Percentiles rank a stretch among this genome's conserved stretches.
Conservation (phyloP, 2,113 vertebrate genomes). For the Mionectes macconnelli region DNA sequence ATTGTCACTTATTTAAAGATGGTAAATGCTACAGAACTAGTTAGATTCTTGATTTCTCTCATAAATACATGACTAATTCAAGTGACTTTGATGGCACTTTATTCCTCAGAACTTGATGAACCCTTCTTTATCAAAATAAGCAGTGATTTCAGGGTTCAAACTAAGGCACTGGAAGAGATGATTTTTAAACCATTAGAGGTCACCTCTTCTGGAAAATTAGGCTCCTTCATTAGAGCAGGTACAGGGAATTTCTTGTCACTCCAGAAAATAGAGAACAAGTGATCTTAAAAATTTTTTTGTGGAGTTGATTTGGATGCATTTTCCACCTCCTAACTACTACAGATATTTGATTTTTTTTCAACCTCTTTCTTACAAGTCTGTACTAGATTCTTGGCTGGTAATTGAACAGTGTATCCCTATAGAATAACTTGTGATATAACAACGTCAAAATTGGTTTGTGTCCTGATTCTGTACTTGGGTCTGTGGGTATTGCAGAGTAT, state of each 20-base stretch:
- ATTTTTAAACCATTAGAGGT: background rate
- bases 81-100: background rate
- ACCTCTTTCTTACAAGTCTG: background rate
- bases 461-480: background rate
- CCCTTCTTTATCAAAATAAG: background rate
- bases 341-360: background rate
- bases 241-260: background rate
- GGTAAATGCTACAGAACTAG: constrained; percentile 1
- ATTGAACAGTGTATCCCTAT: background rate
- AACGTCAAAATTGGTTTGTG: background rate
- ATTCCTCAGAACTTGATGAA: background rate
- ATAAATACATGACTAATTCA: background rate
- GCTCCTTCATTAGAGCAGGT: background rate
- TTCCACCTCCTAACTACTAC: background rate
- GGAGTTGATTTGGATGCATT: background rate
- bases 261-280: background rate
- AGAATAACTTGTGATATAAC: background rate
- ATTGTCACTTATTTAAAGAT: background rate
- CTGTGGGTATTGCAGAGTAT: background rate
- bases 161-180: background rate
- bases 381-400: background rate
- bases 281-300: background rate
- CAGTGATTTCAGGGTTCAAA: background rate
- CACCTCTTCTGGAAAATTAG: background rate
- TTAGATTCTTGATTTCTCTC: background rate